phyloP scores from a whole-genome alignment of 2,113 vertebrate species.

The Saccopteryx leptura region DNA sequence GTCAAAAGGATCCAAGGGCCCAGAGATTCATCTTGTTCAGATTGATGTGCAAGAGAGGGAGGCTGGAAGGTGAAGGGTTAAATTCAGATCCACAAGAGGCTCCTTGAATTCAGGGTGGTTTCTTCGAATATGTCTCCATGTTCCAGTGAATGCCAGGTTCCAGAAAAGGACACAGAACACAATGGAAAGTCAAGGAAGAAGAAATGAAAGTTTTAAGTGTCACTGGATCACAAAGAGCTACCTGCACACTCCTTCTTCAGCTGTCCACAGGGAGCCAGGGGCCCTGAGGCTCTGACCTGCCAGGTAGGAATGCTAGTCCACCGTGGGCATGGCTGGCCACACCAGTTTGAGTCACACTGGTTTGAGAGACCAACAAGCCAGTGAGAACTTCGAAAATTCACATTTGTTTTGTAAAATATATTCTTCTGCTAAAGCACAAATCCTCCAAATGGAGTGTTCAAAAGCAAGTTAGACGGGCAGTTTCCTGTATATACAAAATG shows the following conservation, averaged over 20 bases:
- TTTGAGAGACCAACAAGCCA: neutral
- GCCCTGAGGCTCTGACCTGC: neutral
- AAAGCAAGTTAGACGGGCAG: neutral
- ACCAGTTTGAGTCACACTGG: neutral
- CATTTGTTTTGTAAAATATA: neutral
- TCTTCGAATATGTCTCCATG: neutral
- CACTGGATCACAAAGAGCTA: neutral
- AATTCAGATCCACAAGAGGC: neutral
- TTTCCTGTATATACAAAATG: neutral
- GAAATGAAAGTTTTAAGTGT: neutral
- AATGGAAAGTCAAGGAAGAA: neutral
- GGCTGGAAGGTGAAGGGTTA: neutral
- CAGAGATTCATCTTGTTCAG: neutral
- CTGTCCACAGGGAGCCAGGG: neutral
- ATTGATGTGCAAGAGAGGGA: neutral
- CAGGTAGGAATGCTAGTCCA: neutral
- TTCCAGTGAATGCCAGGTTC: neutral
- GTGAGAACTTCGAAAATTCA: neutral
- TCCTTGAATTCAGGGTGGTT: neutral
- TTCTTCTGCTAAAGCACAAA: neutral
- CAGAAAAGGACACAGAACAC: neutral
- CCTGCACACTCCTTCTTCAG: neutral
- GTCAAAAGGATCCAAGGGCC: neutral
- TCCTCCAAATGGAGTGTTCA: neutral
- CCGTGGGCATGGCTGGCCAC: neutral